Evolutionary conservation across 2,113 vertebrate species (phyloP).

Genomic region (Coptodon rendalli): DNA sequence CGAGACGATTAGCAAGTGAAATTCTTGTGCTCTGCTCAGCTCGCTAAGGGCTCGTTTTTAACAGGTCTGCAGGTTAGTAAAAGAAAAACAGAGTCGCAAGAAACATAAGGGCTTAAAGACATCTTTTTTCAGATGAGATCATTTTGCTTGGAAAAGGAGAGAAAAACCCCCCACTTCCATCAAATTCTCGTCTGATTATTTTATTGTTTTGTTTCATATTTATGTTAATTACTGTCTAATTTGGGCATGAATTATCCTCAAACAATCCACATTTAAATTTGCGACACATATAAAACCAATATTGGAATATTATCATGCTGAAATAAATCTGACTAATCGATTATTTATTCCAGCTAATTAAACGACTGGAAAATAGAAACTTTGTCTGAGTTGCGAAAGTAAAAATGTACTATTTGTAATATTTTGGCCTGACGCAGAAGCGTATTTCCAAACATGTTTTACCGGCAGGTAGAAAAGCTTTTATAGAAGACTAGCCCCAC

Average conservation of each 20-base stretch:
- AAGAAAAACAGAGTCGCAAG: not conserved
- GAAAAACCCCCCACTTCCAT: not conserved
- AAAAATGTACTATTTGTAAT: not conserved
- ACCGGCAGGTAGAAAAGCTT: not conserved
- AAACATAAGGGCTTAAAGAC: not conserved
- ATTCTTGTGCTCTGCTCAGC: not conserved
- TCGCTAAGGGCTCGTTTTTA: not conserved
- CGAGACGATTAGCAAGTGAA: not conserved
- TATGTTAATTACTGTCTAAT: not conserved
- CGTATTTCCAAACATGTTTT: not conserved
- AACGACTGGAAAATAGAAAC: not conserved
- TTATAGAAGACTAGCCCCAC: not conserved
- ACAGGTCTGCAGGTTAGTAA: not conserved
- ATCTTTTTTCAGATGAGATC: not conserved
- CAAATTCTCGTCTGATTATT: not conserved
- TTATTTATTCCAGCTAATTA: not conserved
- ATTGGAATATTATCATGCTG: not conserved
- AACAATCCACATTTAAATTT: not conserved
- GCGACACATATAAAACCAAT: not conserved
- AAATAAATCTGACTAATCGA: not conserved
- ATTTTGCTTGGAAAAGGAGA: not conserved
- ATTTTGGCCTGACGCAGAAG: not conserved
- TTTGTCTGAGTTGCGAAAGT: not conserved
- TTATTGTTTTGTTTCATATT: not conserved
- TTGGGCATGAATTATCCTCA: not conserved